Base-by-base conservation (phyloP, 2,888 invertebrate species). In the Macrophya alboannulata region DNA sequence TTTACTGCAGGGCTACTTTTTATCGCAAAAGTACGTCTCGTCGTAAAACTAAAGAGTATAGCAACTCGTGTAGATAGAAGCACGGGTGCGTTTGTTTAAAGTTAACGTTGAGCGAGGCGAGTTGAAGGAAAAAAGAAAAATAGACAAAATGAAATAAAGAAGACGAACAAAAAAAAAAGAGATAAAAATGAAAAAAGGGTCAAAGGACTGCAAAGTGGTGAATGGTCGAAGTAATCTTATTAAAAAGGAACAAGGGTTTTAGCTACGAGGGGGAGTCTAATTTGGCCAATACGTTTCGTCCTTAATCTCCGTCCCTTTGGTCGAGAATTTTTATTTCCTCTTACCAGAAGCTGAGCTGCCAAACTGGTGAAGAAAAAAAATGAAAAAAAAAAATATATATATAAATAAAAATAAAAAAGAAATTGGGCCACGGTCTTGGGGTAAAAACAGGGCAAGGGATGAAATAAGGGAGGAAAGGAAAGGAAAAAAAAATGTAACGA, bases 201-300 rank as follows among this genome's bases (percentile, higher is more conserved):
- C 55, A 77, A 51, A 77, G 25, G 31, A 51, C 43, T 21, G n/a
- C 51, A 25, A 51, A 77, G 48, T 55, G 51, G 77, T 55, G 43
- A 79, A 21, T 79, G 37, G 79, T 59, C 15, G 37, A 40, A 43
- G 79, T 55, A 31, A 79, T 55, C 81, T 59, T 62, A 21, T 81
- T 43, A 81, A 81, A 62, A 62, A 81, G 62, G 59, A 81, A 62
- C 81, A 59, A 40, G 81, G 31, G 10, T 43, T 59, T 48, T 31
- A 48, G 9, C 48, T 77, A 17, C 55, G 76, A 55, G 77, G 59
- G 77, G 59, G 48, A 55, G 81, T 81, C 62, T 81, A 81, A 81
- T 81, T 62, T 59, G 40, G 81, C 81, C 81, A 62, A 81, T 81
- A 81, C 81, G 81, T 17, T 62, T 81, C 10, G 17, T 62, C 62